A percentile compares a stretch with the other conserved stretches of the same genome.
Evolutionary conservation across 2,113 vertebrate species (phyloP).

Genomic region (Coptodon rendalli): DNA sequence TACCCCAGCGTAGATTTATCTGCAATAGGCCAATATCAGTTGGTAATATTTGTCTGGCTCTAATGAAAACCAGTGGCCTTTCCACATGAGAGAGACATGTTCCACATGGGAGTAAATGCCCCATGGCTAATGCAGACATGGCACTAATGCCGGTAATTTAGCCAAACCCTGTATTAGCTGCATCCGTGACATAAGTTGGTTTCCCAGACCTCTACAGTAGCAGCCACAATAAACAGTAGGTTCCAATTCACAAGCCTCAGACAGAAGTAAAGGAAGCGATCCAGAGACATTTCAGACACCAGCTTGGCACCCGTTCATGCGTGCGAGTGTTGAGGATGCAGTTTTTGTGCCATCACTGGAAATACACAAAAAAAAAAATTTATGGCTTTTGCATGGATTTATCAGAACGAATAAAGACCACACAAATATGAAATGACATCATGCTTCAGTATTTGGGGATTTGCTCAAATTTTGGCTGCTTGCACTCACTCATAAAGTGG

Average conservation of each 20-base stretch:
- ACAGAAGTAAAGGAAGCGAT: neutral
- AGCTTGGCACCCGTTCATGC: neutral
- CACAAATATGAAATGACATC: conserved; percentile 28
- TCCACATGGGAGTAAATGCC: neutral
- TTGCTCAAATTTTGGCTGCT: neutral
- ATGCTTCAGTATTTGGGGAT: conserved; percentile 13
- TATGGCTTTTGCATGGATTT: neutral
- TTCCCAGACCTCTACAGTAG: neutral
- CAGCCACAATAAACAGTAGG: neutral
- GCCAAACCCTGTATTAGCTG: neutral
- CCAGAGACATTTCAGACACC: conserved; percentile 6
- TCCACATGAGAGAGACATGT: neutral
- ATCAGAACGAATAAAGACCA: neutral
- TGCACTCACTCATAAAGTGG: neutral
- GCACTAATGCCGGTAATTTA: neutral
- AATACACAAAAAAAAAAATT: neutral
- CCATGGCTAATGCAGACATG: neutral
- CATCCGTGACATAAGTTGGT: neutral
- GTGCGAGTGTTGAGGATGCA: neutral
- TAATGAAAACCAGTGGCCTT: neutral
- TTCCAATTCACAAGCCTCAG: neutral
- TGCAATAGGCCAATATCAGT: neutral
- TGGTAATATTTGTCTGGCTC: neutral
- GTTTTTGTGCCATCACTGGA: conserved; percentile 1
- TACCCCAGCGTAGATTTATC: neutral